A percentile compares a stretch with the other conserved stretches of the same genome.
These are phyloP conservation scores for Protodeltote pygarga DNA, from an alignment of 2,888 invertebrate species.

Conservation along the genomic window DNA sequence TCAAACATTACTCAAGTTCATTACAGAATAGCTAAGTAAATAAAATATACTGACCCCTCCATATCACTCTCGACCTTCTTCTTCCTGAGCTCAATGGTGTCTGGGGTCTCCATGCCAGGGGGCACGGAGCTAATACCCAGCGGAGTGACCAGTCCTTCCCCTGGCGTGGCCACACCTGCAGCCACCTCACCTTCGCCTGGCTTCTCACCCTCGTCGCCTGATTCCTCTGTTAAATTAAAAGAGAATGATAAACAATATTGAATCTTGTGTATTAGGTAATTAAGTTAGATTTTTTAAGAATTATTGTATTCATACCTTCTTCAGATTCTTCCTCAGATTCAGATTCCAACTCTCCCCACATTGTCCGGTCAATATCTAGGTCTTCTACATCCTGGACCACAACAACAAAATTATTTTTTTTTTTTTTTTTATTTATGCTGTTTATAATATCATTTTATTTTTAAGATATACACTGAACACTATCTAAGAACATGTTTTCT, in stretches of 20 bases:
- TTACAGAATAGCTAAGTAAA: neutral
- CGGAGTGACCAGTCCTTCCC: constrained; percentile 97
- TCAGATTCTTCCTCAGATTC: constrained; percentile 93
- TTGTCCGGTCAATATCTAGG: constrained; percentile 94
- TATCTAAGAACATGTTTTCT: no score
- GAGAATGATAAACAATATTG: no score
- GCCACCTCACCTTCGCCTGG: constrained; percentile 74
- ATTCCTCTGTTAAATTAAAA: constrained; percentile 66
- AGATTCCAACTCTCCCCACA: constrained; percentile 99
- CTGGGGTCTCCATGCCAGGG: constrained; percentile 98
- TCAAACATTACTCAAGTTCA: neutral
- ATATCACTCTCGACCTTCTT: constrained; percentile 98
- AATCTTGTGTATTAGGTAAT: neutral
- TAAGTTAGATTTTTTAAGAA: neutral
- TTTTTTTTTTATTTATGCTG: neutral
- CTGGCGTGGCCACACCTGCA: constrained; percentile 96
- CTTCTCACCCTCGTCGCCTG: constrained; percentile 66
- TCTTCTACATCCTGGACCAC: constrained; percentile 76
- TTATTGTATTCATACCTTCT: constrained; percentile 82
- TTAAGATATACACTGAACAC: no score
- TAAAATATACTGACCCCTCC: constrained; percentile 90
- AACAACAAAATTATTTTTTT: constrained; percentile 1
- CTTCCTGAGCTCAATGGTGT: constrained; percentile 98
- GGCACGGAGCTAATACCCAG: constrained; percentile 96
- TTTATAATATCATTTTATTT: no score